Evolutionary conservation across 2,113 vertebrate genomes (phyloP).

Genomic region (Penelope pileata): DNA sequence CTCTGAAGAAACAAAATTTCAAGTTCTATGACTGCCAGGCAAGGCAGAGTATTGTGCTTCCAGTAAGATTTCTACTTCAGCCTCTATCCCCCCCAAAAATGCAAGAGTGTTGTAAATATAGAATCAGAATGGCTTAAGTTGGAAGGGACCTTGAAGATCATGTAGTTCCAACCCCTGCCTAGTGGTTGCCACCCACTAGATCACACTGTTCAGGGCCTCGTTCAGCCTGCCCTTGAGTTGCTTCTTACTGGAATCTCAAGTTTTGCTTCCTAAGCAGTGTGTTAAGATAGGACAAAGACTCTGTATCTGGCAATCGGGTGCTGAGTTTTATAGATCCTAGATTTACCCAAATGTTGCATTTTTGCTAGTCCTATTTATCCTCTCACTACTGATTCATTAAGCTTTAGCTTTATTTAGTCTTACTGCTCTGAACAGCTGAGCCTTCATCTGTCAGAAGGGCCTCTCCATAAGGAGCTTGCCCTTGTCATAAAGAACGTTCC

Average conservation of each 20-base stretch:
- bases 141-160: too few species aligned
- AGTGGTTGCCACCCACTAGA: too few species aligned
- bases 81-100: background rate
- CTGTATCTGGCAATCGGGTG: background rate
- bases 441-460: background rate
- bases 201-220: too few species aligned
- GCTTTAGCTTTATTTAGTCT: background rate
- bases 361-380: background rate
- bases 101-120: background rate
- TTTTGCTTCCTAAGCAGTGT: background rate
- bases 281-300: background rate
- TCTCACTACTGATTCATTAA: background rate
- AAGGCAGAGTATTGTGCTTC: background rate
- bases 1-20: background rate
- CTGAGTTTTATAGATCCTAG: background rate
- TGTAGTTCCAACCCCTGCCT: too few species aligned
- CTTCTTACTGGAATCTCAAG: background rate
- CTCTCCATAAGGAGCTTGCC: background rate
- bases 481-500: background rate
- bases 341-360: background rate
- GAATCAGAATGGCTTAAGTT: too few species aligned
- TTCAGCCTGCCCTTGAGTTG: too few species aligned
- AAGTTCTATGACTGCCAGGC: background rate
- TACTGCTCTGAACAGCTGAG: background rate
- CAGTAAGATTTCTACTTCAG: background rate